Percentiles rank a stretch among this genome's conserved stretches.
Conservation (phyloP, 1,140 invertebrate species). For the Drosophila pseudoananassae region DNA sequence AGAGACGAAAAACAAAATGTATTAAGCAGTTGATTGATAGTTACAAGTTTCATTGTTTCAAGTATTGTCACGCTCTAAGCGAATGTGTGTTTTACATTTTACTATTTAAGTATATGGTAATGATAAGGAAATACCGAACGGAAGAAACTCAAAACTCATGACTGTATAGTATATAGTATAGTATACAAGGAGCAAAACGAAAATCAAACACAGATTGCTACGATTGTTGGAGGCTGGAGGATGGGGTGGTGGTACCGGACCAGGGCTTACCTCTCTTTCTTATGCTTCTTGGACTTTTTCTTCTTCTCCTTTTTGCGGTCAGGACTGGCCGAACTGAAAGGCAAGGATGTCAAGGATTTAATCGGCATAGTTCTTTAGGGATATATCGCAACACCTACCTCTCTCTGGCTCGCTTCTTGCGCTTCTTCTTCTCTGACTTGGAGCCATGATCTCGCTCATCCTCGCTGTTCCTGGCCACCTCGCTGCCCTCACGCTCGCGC, state of each 20-base stretch:
- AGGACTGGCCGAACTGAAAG: slow-evolving; percentile 85
- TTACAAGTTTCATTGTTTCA: slow-evolving; percentile 57
- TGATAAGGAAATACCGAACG: slow-evolving; percentile 27
- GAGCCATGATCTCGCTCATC: slow-evolving; percentile 75
- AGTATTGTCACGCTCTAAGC: slow-evolving; percentile 45
- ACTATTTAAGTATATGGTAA: slow-evolving; percentile 5
- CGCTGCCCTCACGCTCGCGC: slow-evolving; percentile 64
- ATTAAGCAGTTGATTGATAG: slow-evolving; percentile 78
- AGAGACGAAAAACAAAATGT: slow-evolving; percentile 81
- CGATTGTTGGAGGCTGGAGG: slow-evolving; percentile 35
- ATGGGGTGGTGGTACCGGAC: neutral
- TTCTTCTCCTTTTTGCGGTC: slow-evolving; percentile 88
- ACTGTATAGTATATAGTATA: slow-evolving; percentile 25
- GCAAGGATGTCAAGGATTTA: neutral
- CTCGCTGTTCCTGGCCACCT: slow-evolving; percentile 25
- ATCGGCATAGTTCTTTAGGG: neutral
- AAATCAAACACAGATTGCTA: slow-evolving; percentile 61
- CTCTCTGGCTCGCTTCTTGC: slow-evolving; percentile 77
- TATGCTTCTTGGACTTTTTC: slow-evolving; percentile 89
- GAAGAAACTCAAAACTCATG: slow-evolving; percentile 33
- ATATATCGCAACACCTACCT: slow-evolving; percentile 53
- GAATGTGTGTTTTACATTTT: slow-evolving; percentile 36
- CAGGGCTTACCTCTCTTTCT: slow-evolving; percentile 87
- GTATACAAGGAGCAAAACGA: slow-evolving; percentile 33
- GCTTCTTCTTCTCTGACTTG: slow-evolving; percentile 86